A percentile compares a stretch with the other conserved stretches of the same genome.
Conservation (phyloP, 1,140 invertebrate species). For the Diorhabda elongata region DNA sequence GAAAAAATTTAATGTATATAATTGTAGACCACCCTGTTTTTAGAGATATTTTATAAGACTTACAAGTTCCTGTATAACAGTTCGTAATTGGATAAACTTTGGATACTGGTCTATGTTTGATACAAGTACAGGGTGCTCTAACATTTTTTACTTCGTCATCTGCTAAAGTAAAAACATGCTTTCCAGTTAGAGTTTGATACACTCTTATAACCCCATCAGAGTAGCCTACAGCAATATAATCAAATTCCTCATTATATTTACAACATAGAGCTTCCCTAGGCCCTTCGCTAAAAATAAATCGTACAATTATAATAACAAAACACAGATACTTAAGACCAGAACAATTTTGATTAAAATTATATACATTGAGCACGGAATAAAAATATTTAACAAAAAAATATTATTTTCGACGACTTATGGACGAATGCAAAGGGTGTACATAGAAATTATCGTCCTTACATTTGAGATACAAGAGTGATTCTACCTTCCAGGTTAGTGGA, state of each 20-base stretch:
- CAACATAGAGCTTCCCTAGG: conserved; percentile 54
- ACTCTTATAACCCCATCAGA: conserved; percentile 54
- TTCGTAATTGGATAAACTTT: conserved; percentile 54
- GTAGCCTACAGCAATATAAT: conserved; percentile 54
- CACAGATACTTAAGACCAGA: no score
- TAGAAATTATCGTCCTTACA: conserved; percentile 12
- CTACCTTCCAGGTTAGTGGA: conserved; percentile 9
- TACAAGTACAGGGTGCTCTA: conserved; percentile 53
- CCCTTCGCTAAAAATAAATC: conserved; percentile 47
- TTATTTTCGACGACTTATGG: no score
- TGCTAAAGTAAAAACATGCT: conserved; percentile 46
- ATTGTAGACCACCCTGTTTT: no score
- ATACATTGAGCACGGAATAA: no score
- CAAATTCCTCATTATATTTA: conserved; percentile 57
- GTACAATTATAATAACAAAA: no score
- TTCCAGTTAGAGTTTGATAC: conserved; percentile 49
- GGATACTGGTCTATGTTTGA: conserved; percentile 56
- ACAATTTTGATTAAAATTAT: no score
- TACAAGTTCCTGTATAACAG: conserved; percentile 55
- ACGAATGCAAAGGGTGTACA: no score
- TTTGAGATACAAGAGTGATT: conserved; percentile 20
- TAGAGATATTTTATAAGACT: conserved; percentile 20
- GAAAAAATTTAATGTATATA: no score
- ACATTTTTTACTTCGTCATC: conserved; percentile 54
- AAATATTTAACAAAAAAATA: no score